These are phyloP conservation scores for Papilio helenus DNA, from an alignment of 1,140 invertebrate genomes.

Conservation along the genomic window DNA sequence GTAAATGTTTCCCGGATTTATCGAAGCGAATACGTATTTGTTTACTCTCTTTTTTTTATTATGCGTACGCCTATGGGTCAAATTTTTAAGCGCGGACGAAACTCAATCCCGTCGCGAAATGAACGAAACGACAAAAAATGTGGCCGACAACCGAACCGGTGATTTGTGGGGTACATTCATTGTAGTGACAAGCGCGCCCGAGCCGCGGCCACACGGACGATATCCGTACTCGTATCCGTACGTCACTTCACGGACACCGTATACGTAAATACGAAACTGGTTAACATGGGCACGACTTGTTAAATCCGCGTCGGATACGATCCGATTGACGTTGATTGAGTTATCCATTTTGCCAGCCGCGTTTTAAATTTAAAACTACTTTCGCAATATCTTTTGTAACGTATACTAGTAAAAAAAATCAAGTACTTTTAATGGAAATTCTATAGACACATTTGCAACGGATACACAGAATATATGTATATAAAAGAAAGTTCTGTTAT, in stretches of 20 bases:
- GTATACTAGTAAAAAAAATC: constrained; percentile 6
- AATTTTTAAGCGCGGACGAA: constrained; percentile 64
- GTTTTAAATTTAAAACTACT: constrained; percentile 54
- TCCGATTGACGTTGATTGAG: constrained; percentile 77
- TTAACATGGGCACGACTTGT: constrained; percentile 59
- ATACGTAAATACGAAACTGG: constrained; percentile 55
- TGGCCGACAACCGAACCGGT: constrained; percentile 65
- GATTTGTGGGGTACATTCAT: constrained; percentile 79
- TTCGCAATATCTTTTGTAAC: constrained; percentile 38
- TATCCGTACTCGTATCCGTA: constrained; percentile 44
- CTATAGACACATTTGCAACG: neutral
- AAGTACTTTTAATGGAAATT: neutral
- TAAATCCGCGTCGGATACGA: constrained; percentile 63
- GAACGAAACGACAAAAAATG: constrained; percentile 76
- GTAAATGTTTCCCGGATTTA: constrained; percentile 11
- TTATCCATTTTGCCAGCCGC: constrained; percentile 63
- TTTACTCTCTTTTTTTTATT: constrained; percentile 41
- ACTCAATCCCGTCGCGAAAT: constrained; percentile 76
- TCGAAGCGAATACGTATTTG: constrained; percentile 13
- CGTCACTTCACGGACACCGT: constrained; percentile 48
- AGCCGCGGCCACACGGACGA: constrained; percentile 61
- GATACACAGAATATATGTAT: neutral
- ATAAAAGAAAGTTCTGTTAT: no score
- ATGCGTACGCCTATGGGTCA: constrained; percentile 49
- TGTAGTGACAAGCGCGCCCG: constrained; percentile 71